A percentile compares a stretch with the other conserved stretches of the same genome.
Evolutionary conservation across 2,113 vertebrate genomes (phyloP).

Genomic region (Orycteropus afer): DNA sequence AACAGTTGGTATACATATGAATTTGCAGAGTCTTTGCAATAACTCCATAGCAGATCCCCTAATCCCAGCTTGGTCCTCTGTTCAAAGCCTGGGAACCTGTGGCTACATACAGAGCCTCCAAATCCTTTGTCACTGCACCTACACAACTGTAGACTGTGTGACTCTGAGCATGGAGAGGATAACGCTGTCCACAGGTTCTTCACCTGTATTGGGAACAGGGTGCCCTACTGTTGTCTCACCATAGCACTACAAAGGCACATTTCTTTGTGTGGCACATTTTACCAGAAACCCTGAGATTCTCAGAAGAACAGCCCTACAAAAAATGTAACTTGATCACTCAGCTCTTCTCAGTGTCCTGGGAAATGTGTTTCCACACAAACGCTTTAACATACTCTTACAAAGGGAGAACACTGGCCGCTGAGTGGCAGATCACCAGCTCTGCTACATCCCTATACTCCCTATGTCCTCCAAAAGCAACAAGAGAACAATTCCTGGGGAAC

Average conservation of each 20-base stretch:
- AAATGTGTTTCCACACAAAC: neutral
- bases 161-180: neutral
- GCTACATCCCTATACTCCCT: neutral
- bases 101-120: neutral
- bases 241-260: neutral
- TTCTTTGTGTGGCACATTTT: neutral
- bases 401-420: neutral
- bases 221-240: neutral
- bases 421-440: neutral
- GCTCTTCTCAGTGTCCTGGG: neutral
- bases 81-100: neutral
- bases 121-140: neutral
- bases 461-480: neutral
- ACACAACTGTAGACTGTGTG: neutral
- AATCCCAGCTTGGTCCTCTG: neutral
- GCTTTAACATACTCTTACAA: neutral
- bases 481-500: neutral
- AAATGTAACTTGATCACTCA: neutral
- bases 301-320: neutral
- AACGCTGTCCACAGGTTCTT: neutral
- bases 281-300: neutral
- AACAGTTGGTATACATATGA: conserved; percentile 57
- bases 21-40: conserved; percentile 28
- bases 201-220: neutral
- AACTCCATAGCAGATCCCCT: neutral